Conservation (phyloP, 2,888 invertebrate genomes). For the Hirtodrosophila cameraria region DNA sequence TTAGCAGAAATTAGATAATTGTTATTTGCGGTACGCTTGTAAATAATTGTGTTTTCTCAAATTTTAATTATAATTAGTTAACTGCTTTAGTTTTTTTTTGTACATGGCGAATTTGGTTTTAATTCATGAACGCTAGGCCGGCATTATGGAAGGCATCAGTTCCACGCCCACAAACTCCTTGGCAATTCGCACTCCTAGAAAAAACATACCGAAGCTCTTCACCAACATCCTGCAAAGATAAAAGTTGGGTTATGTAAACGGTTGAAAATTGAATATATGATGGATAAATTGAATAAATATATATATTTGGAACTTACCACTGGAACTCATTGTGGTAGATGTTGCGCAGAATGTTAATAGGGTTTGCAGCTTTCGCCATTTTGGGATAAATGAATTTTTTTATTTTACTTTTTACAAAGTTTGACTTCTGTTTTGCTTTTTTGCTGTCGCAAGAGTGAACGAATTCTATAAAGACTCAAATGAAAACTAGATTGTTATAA, state of each 20-base stretch:
- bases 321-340: constrained; percentile 91
- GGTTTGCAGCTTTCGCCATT: constrained; percentile 87
- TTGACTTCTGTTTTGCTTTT: constrained; percentile 13
- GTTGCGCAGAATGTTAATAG: constrained; percentile 86
- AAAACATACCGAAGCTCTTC: constrained; percentile 92
- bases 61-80: constrained; percentile 65
- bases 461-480: constrained; percentile 4
- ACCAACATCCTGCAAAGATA: constrained; percentile 88
- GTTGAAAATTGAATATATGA: not conserved
- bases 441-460: constrained; percentile 28
- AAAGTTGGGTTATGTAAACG: constrained; percentile 62
- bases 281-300: not conserved
- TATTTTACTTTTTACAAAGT: constrained; percentile 16
- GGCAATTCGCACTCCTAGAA: constrained; percentile 90
- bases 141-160: constrained; percentile 87
- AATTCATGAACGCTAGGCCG: constrained; percentile 41
- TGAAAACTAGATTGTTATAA: constrained; percentile 20
- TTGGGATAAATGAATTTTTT: constrained; percentile 57
- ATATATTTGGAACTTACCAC: too few species aligned
- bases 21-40: constrained; percentile 28
- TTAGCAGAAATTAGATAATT: constrained; percentile 53
- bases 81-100: constrained; percentile 45
- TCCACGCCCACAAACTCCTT: constrained; percentile 91
- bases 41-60: constrained; percentile 41
- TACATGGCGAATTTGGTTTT: constrained; percentile 43